A percentile compares a stretch with the other conserved stretches of the same genome.
Evolutionary conservation across 2,797 vertebrate genomes (phyloP).

Genomic region (Myotis planiceps): DNA sequence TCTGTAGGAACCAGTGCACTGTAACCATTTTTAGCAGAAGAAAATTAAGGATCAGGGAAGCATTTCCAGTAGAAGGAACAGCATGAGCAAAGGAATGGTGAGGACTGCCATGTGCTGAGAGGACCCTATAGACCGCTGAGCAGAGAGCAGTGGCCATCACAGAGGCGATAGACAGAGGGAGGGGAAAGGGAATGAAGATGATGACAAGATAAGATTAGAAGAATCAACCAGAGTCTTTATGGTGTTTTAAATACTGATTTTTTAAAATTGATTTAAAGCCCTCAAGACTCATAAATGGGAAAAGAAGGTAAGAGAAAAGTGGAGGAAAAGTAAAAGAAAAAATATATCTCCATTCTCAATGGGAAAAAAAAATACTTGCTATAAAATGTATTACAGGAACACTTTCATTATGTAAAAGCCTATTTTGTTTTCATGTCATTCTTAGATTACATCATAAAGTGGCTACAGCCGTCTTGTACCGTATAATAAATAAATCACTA

Average conservation of each 20-base stretch:
- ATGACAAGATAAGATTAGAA: not conserved
- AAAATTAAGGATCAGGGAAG: not conserved
- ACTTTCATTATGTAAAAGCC: slow-evolving; percentile 72
- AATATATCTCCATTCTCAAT: not conserved
- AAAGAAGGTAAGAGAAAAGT: slow-evolving; percentile 25
- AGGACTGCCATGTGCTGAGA: not conserved
- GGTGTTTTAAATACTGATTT: not conserved
- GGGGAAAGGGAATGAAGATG: not conserved
- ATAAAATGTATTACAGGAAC: slow-evolving; percentile 60
- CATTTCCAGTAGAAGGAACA: not conserved
- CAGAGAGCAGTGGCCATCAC: not conserved
- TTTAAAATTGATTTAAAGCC: not conserved
- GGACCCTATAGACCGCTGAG: not conserved
- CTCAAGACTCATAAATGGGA: not conserved
- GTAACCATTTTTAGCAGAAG: not conserved
- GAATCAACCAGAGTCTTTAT: not conserved
- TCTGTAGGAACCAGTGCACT: not conserved
- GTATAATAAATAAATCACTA: slow-evolving; percentile 75
- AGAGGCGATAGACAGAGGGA: fast-evolving
- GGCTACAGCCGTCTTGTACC: slow-evolving; percentile 60
- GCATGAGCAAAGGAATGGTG: not conserved
- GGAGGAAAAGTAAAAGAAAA: not conserved
- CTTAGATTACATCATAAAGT: slow-evolving; percentile 78
- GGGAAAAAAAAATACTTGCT: not conserved
- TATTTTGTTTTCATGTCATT: slow-evolving; percentile 75